These are phyloP conservation scores for Cantharis nigra DNA, from an alignment of 2,888 invertebrate species.

Conservation along the genomic window DNA sequence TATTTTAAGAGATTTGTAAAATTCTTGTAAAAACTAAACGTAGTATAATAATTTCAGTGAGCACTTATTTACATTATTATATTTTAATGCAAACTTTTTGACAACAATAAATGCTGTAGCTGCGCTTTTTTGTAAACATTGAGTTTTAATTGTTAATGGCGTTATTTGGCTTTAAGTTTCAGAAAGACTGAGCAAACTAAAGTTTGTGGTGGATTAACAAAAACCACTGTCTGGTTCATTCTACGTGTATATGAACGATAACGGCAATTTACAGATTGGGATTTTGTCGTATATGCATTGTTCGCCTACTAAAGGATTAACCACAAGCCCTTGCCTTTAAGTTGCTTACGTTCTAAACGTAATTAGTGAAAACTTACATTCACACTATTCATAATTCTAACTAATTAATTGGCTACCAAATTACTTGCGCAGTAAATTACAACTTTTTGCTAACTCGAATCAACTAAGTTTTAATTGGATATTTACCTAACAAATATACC, in stretches of 20 bases:
- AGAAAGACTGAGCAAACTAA: slow-evolving; percentile 4
- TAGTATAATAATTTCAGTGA: not conserved
- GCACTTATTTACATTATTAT: not conserved
- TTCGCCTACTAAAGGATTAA: slow-evolving; percentile 12
- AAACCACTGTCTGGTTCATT: slow-evolving; percentile 17
- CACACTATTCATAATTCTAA: slow-evolving; percentile 11
- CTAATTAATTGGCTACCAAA: slow-evolving; percentile 19
- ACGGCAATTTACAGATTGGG: slow-evolving; percentile 26
- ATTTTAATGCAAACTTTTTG: not conserved
- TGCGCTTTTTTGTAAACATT: not conserved
- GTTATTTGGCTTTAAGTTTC: not conserved
- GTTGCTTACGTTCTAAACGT: slow-evolving; percentile 13
- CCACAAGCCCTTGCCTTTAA: slow-evolving; percentile 17
- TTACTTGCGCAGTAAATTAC: not conserved
- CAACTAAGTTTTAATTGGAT: slow-evolving; percentile 12
- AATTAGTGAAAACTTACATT: slow-evolving; percentile 18
- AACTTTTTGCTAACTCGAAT: slow-evolving; percentile 3
- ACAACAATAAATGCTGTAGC: not conserved
- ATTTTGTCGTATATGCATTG: slow-evolving; percentile 18
- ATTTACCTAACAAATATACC: not conserved
- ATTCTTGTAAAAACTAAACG: not conserved
- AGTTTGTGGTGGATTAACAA: slow-evolving; percentile 14
- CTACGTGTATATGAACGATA: slow-evolving; percentile 26
- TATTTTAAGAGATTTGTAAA: not conserved
- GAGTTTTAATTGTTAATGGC: not conserved